Evolutionary conservation across 2,888 invertebrate genomes (phyloP), one percentile per base, ranked within the genome.

Genomic region (Agrotis exclamationis): DNA sequence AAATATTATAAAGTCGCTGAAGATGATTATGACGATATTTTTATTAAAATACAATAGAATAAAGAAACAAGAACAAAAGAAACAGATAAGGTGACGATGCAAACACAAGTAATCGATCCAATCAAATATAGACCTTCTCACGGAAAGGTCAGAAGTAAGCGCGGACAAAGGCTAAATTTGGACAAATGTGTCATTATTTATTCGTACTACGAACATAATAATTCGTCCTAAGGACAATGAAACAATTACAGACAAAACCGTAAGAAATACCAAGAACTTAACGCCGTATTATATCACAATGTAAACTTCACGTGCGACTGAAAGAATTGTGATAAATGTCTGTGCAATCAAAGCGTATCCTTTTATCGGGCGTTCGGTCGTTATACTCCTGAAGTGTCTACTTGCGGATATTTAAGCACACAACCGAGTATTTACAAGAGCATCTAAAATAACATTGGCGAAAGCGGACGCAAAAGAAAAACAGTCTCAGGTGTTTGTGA

Each of bases 281-380:
- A 51, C 44, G 39, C 18, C 6, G 20, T 13, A 69, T 71, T 71
- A 79, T 64, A 64, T 64, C 63, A 68, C 57, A 76, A 70, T 67
- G 75, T 64, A 74, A 63, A 63, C 59, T 57, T 44, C 47, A 71
- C 47, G 22, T 74, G 33, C 58, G 50, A 48, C 57, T 69, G 59
- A 65, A 71, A 79, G 53, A 60, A 58, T 56, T n/a, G 33, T 70
- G 76, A 76, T 78, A 83, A 83, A 72, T 62, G 59, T 24, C 53
- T 73, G 64, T 68, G 60, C 66, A 84, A 85, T 83, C 77, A 84
- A 74, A 63, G 33, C 51, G 39, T 47, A 70, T 62, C 63, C 63
- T 82, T 82, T 83, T 84, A 87, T 88, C 87, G 79, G 85, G 57
- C 84, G 67, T 83, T 67, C 71, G 78, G 69, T 68, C 69, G 80